Conservation (phyloP, 2,113 vertebrate species). For the Anthoscopus minutus region DNA sequence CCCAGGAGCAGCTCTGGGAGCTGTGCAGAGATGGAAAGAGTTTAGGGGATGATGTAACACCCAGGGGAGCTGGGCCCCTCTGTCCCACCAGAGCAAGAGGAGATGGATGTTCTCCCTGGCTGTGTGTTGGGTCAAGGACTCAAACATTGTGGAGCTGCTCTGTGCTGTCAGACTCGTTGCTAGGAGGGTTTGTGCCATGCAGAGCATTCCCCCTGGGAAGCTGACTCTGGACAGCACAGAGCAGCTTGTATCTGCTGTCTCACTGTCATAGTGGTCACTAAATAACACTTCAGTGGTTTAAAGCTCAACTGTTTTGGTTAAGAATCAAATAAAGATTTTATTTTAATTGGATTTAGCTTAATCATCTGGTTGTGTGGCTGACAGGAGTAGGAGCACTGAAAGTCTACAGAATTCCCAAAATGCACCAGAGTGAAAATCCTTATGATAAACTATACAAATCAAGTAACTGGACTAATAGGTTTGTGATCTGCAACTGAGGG, state of each 20-base stretch:
- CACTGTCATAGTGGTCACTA: background rate
- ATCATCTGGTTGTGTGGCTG: background rate
- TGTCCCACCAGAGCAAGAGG: background rate
- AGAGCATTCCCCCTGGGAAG: background rate
- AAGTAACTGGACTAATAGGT: background rate
- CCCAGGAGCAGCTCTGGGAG: background rate
- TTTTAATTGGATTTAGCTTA: background rate
- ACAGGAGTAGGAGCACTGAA: background rate
- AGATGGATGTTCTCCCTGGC: background rate
- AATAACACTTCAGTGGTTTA: background rate
- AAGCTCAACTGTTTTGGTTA: background rate
- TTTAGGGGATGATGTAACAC: background rate
- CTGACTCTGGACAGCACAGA: background rate
- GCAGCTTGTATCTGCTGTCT: background rate
- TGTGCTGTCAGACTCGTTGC: background rate
- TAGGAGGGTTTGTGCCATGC: background rate
- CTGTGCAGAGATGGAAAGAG: background rate
- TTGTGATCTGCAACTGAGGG: background rate
- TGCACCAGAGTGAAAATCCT: background rate
- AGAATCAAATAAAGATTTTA: background rate
- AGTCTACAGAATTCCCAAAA: background rate
- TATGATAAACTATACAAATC: background rate
- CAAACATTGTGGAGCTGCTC: background rate
- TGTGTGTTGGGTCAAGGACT: background rate
- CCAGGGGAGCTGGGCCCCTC: accelerated